Evolutionary conservation across 2,888 invertebrate species (phyloP), one percentile per base, ranked within the genome.

Genomic region (Blastobasis lacticolella): DNA sequence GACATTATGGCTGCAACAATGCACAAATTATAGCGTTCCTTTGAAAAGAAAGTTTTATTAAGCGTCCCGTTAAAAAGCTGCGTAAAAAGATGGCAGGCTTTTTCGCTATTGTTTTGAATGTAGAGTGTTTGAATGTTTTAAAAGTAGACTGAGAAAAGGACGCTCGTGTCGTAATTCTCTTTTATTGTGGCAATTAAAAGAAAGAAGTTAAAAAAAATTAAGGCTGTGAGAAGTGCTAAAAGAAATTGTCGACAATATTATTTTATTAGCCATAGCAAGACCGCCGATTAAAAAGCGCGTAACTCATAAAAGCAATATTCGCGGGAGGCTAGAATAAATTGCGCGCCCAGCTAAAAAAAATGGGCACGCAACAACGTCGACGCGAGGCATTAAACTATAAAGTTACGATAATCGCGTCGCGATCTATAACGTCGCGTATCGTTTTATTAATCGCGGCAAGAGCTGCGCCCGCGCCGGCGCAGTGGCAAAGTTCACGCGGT

Each of bases 401-500:
- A 75, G 73, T 73, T 72, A 67, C 70, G 73, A 76, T 75, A 73
- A 82, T 81, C 81, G 67, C 62, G 52, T 56, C 67, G 75, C 81
- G 80, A 81, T 83, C 83, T 82, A 73, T 79, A 83, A 81, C 78
- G 78, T 77, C 75, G 72, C 71, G 63, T 78, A 81, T 82, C 78
- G 76, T 71, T 75, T 79, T 81, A 81, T 83, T 81, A 82, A 80
- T 81, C 78, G 75, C 64, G 54, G 61, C 67, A 63, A 63, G 43
- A 49, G 49, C 49, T 51, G 68, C 70, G 64, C 73, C 48, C 48
- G 68, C 70, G 64, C 73, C 50, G 59, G 67, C 78, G 78, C 81
- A 75, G 77, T 84, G 84, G 77, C 83, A 86, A 84, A 85, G 85
- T 86, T 86, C 85, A 83, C 75, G 77, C 75, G 73, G 73, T 80